Conservation (phyloP, 2,888 invertebrate species). For the Teinopalpus imperialis region DNA sequence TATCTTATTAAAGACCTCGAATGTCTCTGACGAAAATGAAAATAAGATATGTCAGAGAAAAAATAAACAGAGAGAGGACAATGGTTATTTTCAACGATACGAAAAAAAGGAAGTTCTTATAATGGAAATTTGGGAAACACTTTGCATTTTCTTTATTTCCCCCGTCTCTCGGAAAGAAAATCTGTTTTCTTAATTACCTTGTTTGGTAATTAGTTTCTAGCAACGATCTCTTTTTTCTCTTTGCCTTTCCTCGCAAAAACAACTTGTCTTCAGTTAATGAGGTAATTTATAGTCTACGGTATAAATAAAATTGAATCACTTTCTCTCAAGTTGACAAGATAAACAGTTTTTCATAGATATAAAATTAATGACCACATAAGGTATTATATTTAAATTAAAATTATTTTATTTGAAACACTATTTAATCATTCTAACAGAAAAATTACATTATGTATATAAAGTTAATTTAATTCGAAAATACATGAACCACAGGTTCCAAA, state of each 20-base stretch:
- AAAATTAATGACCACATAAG: too few species aligned
- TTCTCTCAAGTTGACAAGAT: conserved; percentile 29
- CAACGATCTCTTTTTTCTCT: conserved; percentile 69
- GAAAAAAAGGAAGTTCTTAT: conserved; percentile 75
- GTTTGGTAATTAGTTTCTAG: conserved; percentile 81
- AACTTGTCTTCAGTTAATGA: conserved; percentile 76
- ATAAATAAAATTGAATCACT: conserved; percentile 18
- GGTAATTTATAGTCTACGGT: conserved; percentile 66
- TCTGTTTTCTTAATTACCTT: conserved; percentile 81
- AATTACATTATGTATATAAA: too few species aligned
- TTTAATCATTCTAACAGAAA: too few species aligned
- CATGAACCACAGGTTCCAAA: too few species aligned
- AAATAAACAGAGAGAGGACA: conserved; percentile 71
- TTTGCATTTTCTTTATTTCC: conserved; percentile 79
- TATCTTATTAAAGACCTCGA: conserved; percentile 78
- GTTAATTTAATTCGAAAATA: too few species aligned
- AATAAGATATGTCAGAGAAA: conserved; percentile 76
- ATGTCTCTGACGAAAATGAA: conserved; percentile 75
- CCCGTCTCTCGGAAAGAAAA: conserved; percentile 61
- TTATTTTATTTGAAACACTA: too few species aligned
- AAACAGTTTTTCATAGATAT: too few species aligned
- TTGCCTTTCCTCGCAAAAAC: conserved; percentile 55
- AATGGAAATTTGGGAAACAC: conserved; percentile 78
- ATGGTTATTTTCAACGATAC: conserved; percentile 76
- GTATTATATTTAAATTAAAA: too few species aligned